A percentile compares a stretch with the other conserved stretches of the same genome.
phyloP scores from a whole-genome alignment of 2,113 vertebrate species.

The Pomatostomus ruficeps region DNA sequence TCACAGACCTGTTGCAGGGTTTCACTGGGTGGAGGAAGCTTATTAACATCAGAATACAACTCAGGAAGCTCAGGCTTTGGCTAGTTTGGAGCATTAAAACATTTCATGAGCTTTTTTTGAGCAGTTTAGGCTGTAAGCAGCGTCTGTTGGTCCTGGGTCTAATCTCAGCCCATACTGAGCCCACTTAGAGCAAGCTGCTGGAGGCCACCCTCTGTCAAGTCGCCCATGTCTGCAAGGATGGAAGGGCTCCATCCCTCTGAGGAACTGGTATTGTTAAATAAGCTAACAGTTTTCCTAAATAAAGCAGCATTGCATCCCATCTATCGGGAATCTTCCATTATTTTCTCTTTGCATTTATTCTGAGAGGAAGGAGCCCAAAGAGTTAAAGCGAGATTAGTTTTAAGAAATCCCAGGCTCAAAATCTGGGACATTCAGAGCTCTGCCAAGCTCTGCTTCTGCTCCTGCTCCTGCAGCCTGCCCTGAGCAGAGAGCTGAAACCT shows the following conservation, averaged over 20 bases:
- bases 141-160: neutral
- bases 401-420: neutral
- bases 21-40: neutral
- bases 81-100: neutral
- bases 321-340: neutral
- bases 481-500: neutral
- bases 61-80: neutral
- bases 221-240: neutral
- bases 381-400: neutral
- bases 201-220: neutral
- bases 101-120: neutral
- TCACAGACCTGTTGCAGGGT: neutral
- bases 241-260: neutral
- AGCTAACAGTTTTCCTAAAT: neutral
- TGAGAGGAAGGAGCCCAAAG: neutral
- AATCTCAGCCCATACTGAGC: neutral
- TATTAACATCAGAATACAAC: neutral
- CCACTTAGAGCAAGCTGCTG: neutral
- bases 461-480: neutral
- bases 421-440: neutral
- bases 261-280: neutral
- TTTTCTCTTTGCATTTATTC: neutral
- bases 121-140: neutral
- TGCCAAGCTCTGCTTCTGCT: neutral
- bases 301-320: rapidly evolving